Conservation (phyloP, 2,113 vertebrate species). For the Indicator maculatus region DNA sequence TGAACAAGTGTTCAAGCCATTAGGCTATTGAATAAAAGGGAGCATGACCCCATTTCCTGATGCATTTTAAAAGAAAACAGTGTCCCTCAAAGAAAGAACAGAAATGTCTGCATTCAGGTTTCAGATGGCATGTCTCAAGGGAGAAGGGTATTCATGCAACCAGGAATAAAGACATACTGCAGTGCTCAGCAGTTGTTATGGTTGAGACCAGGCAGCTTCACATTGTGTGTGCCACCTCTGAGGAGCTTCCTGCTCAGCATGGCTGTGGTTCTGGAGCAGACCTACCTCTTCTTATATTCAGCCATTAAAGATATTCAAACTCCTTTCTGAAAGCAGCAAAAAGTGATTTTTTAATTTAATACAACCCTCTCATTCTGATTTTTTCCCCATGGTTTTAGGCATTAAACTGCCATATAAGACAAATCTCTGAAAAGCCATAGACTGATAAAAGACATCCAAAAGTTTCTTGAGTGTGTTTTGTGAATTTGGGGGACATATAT, state of each 20-base stretch:
- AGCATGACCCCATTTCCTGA: constrained; percentile 48
- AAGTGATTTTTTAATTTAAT: neutral
- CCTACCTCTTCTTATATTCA: neutral
- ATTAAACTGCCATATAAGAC: neutral
- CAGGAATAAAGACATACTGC: neutral
- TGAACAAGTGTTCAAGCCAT: constrained; percentile 69
- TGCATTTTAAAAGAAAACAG: constrained; percentile 43
- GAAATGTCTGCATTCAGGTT: constrained; percentile 46
- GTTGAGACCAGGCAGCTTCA: neutral
- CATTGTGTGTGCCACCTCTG: neutral
- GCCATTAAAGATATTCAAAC: neutral
- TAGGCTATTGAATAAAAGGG: constrained; percentile 64
- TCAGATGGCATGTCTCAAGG: constrained; percentile 41
- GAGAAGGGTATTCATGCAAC: constrained; percentile 11
- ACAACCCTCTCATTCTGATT: neutral
- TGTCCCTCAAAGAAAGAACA: constrained; percentile 46
- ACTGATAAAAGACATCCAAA: neutral
- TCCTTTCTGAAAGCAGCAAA: neutral
- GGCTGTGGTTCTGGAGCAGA: neutral
- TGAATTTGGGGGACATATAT: neutral
- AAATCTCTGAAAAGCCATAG: neutral
- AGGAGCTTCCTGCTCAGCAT: constrained; percentile 30
- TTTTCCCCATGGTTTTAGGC: neutral
- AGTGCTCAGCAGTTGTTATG: constrained; percentile 15
- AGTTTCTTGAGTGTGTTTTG: neutral